Evolutionary conservation across 1,140 invertebrate genomes (phyloP).

Genomic region (Cotesia chilonis): DNA sequence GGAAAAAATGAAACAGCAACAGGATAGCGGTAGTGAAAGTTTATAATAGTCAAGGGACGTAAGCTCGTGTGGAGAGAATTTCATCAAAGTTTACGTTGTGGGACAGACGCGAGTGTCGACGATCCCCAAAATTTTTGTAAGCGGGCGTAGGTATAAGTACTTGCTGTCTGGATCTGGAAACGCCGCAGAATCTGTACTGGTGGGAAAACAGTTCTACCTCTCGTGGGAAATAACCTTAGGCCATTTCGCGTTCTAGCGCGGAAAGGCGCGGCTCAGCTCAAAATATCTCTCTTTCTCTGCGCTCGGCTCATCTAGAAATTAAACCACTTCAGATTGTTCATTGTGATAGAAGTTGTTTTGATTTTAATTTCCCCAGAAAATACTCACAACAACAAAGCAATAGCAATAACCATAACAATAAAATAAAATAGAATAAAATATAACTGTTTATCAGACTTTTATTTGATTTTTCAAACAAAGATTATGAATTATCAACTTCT

Average conservation of each 20-base stretch:
- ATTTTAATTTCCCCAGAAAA: constrained; percentile 30
- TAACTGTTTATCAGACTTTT: too few relatives aligned
- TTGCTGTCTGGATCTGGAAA: constrained; percentile 34
- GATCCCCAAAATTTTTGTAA: constrained; percentile 33
- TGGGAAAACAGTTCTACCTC: constrained; percentile 36
- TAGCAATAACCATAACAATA: too few relatives aligned
- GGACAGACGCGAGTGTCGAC: constrained; percentile 16
- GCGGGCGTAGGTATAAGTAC: constrained; percentile 26
- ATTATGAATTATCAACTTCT: too few relatives aligned
- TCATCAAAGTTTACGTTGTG: constrained; percentile 33
- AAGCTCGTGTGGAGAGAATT: constrained; percentile 25
- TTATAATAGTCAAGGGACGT: constrained; percentile 32
- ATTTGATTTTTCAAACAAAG: too few relatives aligned
- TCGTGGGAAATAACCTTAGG: constrained; percentile 48
- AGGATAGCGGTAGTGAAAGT: constrained; percentile 5
- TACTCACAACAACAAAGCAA: too few relatives aligned
- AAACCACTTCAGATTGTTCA: constrained; percentile 5
- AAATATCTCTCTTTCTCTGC: constrained; percentile 16
- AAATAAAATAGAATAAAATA: too few relatives aligned
- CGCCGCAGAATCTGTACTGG: constrained; percentile 1
- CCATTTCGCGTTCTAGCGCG: constrained; percentile 38
- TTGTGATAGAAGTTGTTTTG: constrained; percentile 29
- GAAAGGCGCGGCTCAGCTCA: constrained; percentile 8
- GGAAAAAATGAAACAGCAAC: neutral
- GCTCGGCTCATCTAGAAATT: constrained; percentile 33